Conservation (phyloP, 2,888 invertebrate genomes). For the Boloria euphrosyne region DNA sequence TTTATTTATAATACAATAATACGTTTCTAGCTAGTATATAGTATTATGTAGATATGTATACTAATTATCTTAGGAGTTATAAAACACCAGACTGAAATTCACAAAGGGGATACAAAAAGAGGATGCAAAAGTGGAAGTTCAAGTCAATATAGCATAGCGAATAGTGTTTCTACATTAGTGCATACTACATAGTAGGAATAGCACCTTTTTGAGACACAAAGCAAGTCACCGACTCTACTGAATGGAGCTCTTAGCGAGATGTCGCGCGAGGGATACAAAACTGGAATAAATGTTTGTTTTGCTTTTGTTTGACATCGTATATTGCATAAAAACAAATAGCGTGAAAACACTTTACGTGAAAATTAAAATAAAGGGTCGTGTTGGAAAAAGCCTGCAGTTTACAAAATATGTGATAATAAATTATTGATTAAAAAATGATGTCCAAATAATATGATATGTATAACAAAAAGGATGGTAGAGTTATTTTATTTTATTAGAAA, state of each 20-base stretch:
- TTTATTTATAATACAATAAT: too few species aligned
- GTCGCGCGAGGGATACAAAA: constrained; percentile 27
- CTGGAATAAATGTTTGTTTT: constrained; percentile 26
- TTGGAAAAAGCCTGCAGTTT: background rate
- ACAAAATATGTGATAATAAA: too few species aligned
- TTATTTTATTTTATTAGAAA: too few species aligned
- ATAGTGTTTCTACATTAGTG: constrained; percentile 14
- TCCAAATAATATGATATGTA: too few species aligned
- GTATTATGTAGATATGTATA: too few species aligned
- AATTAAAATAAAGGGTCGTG: background rate
- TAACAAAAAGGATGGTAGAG: too few species aligned
- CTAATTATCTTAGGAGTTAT: too few species aligned
- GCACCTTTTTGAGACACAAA: constrained; percentile 34
- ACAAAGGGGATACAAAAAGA: too few species aligned
- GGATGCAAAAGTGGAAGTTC: too few species aligned
- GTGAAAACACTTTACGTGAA: background rate
- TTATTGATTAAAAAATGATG: too few species aligned
- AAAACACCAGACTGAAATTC: too few species aligned
- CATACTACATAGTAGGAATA: constrained; percentile 21
- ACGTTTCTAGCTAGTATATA: too few species aligned
- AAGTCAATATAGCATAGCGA: background rate
- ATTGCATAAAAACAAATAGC: background rate
- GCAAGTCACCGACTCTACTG: constrained; percentile 29
- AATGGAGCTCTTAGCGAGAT: constrained; percentile 32
- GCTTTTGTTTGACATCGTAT: constrained; percentile 7